Conservation (phyloP, 1,140 invertebrate genomes). For the Drosophila saltans region DNA sequence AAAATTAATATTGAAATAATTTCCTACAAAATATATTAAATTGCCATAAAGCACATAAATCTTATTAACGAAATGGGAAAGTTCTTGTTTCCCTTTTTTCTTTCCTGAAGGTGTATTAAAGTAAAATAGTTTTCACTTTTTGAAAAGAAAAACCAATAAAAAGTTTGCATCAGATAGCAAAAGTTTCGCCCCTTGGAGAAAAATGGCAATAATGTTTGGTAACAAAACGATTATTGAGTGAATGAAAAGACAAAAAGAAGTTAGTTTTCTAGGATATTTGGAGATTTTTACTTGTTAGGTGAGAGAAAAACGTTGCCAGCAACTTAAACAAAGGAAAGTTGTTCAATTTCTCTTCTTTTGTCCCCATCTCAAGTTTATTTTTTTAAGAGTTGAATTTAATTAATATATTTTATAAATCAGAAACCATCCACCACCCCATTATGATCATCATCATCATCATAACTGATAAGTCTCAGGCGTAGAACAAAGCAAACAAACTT, state of each 20-base stretch:
- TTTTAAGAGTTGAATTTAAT: constrained; percentile 58
- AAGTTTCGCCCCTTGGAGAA: background rate
- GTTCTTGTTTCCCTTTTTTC: background rate
- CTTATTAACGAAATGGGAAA: constrained; percentile 19
- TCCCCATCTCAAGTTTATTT: constrained; percentile 12
- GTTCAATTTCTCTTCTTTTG: background rate
- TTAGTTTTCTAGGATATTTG: background rate
- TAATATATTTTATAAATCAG: constrained; percentile 78
- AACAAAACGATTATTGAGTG: constrained; percentile 6
- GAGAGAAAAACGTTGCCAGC: background rate
- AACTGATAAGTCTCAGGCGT: constrained; percentile 22
- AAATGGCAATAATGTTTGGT: background rate
- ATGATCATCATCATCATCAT: constrained; percentile 29
- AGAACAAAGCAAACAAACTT: constrained; percentile 23
- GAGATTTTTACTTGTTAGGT: background rate
- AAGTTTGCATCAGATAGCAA: constrained; percentile 4
- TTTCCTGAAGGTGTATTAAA: background rate
- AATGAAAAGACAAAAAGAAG: background rate
- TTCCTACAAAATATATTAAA: constrained; percentile 1
- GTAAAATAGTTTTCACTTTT: constrained; percentile 34
- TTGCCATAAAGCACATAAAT: constrained; percentile 38
- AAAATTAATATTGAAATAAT: constrained; percentile 23
- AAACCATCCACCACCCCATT: constrained; percentile 7
- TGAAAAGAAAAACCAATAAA: background rate
- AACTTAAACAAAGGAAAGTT: too few relatives aligned